A percentile compares a stretch with the other conserved stretches of the same genome.
Conservation (phyloP, 2,113 vertebrate genomes). For the Capra hircus region DNA sequence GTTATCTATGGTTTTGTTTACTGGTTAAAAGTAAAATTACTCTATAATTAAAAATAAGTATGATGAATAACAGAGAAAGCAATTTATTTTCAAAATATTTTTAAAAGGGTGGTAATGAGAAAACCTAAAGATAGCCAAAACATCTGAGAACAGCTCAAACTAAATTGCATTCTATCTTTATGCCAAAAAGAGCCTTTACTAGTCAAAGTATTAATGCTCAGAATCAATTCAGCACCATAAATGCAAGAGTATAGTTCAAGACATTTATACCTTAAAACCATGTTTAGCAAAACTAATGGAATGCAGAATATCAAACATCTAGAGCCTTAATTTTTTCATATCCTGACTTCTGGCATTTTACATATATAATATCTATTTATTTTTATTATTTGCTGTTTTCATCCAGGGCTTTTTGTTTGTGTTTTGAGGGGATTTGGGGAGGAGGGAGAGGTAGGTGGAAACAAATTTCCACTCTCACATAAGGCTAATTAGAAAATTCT, state of each 20-base stretch:
- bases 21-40: not conserved
- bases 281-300: not conserved
- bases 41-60: conserved; percentile 5
- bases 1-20: not conserved
- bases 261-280: not conserved
- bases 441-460: not conserved
- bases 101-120: not conserved
- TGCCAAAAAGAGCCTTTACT: not conserved
- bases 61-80: conserved; percentile 10
- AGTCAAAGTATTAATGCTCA: not conserved
- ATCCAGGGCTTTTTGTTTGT: not conserved
- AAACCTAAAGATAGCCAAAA: not conserved
- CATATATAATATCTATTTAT: not conserved
- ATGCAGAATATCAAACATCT: not conserved
- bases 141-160: not conserved
- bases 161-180: not conserved
- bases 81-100: conserved; percentile 41
- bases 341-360: not conserved
- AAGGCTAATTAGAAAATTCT: conserved; percentile 17
- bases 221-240: not conserved
- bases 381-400: not conserved
- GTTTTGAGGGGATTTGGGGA: not conserved
- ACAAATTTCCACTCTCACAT: not conserved
- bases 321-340: not conserved
- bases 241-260: not conserved